Percentiles rank a stretch among this genome's conserved stretches.
These are phyloP conservation scores for Lutraria rhynchaena DNA, from an alignment of 1,140 invertebrate genomes.

Conservation along the genomic window DNA sequence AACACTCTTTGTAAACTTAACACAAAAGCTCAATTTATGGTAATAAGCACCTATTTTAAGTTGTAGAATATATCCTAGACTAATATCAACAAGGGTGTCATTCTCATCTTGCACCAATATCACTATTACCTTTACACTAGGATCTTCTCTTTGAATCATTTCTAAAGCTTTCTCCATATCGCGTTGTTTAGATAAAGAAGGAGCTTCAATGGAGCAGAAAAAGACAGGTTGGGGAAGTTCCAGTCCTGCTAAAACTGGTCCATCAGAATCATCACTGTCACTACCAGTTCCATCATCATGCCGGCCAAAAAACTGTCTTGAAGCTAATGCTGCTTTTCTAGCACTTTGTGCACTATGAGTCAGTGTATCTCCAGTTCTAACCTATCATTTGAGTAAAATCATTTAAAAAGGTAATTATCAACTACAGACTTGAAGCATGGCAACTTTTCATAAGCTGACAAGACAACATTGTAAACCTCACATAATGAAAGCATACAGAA, in stretches of 20 bases:
- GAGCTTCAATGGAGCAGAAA: constrained; percentile 97
- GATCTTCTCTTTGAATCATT: constrained; percentile 95
- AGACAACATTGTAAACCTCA: too few relatives aligned
- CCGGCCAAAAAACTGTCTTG: constrained; percentile 28
- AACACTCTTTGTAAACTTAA: too few relatives aligned
- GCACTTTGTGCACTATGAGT: constrained; percentile 85
- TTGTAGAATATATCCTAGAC: too few relatives aligned
- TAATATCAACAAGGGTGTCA: too few relatives aligned
- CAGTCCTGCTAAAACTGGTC: constrained; percentile 84
- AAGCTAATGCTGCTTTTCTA: constrained; percentile 68
- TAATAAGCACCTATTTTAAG: too few relatives aligned
- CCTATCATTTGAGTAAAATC: constrained; percentile 79
- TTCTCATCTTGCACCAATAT: too few relatives aligned
- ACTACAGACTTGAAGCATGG: too few relatives aligned
- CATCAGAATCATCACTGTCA: constrained; percentile 60
- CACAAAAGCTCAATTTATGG: too few relatives aligned
- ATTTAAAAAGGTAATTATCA: neutral
- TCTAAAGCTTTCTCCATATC: constrained; percentile 92
- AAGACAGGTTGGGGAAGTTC: constrained; percentile 96
- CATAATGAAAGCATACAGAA: too few relatives aligned
- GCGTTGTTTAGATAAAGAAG: constrained; percentile 89
- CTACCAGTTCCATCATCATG: neutral
- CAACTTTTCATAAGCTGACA: too few relatives aligned
- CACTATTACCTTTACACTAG: constrained; percentile 94
- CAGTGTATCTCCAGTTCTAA: constrained; percentile 93